A percentile compares a stretch with the other conserved stretches of the same genome.
Conservation (phyloP, 2,888 invertebrate genomes). For the Hedychridium roseum region DNA sequence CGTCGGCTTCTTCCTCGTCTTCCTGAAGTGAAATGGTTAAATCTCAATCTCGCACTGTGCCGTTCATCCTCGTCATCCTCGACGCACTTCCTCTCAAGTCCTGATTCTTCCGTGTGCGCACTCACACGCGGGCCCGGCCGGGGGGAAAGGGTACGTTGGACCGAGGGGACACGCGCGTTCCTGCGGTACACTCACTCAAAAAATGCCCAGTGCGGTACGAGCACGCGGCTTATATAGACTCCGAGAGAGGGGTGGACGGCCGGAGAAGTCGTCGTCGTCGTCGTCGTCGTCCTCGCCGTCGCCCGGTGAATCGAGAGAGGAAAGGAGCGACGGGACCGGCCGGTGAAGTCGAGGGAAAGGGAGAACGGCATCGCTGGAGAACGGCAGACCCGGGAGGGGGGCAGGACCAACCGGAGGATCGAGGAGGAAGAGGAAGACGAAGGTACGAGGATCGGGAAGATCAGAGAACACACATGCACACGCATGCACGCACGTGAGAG, state of each 20-base stretch:
- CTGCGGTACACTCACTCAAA: too few species aligned
- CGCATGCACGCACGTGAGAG: too few species aligned
- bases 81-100: too few species aligned
- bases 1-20: too few species aligned
- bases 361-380: slow-evolving; percentile 5
- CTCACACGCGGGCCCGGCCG: too few species aligned
- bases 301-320: slow-evolving; percentile 50
- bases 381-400: slow-evolving; percentile 2
- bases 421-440: slow-evolving; percentile 4
- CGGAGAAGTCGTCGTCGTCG: slow-evolving; percentile 27
- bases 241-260: slow-evolving; percentile 35
- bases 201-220: slow-evolving; percentile 54
- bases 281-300: too few species aligned
- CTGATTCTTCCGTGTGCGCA: too few species aligned
- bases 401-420: background rate
- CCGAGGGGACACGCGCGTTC: background rate
- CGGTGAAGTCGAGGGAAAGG: slow-evolving; percentile 11
- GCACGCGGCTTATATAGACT: slow-evolving; percentile 61
- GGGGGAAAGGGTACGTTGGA: too few species aligned
- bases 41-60: too few species aligned
- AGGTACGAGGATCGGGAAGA: slow-evolving; percentile 24
- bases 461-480: too few species aligned
- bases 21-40: too few species aligned
- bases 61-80: too few species aligned
- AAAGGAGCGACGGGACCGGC: slow-evolving; percentile 33